These are phyloP conservation scores for Semotilus atromaculatus DNA, from an alignment of 2,797 vertebrate genomes.

Conservation along the genomic window DNA sequence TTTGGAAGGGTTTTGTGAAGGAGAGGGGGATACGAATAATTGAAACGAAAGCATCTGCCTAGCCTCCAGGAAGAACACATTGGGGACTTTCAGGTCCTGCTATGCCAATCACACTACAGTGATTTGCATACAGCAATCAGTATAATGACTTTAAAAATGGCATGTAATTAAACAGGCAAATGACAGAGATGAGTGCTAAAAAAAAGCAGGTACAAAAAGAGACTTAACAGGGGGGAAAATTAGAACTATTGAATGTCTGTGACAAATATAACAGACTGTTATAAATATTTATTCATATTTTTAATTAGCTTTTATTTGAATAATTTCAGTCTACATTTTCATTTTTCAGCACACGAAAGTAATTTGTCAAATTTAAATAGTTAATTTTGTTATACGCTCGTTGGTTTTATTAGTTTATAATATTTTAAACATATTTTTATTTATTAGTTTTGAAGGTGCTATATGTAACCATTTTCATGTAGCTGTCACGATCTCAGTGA, in stretches of 20 bases:
- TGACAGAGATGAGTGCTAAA: neutral
- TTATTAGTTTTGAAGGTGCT: too few relatives aligned
- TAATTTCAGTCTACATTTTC: neutral
- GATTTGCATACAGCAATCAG: conserved; percentile 36
- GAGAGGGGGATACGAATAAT: neutral
- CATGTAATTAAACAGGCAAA: conserved; percentile 9
- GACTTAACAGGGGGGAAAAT: neutral
- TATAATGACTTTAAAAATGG: conserved; percentile 10
- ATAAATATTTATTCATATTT: neutral
- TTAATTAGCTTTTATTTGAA: neutral
- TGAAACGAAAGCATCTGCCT: neutral
- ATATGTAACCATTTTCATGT: too few relatives aligned
- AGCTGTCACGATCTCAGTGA: too few relatives aligned
- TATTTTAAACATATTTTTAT: neutral
- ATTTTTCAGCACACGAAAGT: neutral
- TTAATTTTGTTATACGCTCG: too few relatives aligned
- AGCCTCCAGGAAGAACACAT: neutral
- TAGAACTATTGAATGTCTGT: neutral
- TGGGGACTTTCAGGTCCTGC: neutral
- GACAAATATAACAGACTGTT: neutral
- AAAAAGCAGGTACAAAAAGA: neutral
- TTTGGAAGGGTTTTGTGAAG: neutral
- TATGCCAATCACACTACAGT: conserved; percentile 9
- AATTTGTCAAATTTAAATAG: too few relatives aligned
- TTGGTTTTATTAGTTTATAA: neutral